phyloP scores from a whole-genome alignment of 2,888 invertebrate genomes.

The Pollenia amentaria region DNA sequence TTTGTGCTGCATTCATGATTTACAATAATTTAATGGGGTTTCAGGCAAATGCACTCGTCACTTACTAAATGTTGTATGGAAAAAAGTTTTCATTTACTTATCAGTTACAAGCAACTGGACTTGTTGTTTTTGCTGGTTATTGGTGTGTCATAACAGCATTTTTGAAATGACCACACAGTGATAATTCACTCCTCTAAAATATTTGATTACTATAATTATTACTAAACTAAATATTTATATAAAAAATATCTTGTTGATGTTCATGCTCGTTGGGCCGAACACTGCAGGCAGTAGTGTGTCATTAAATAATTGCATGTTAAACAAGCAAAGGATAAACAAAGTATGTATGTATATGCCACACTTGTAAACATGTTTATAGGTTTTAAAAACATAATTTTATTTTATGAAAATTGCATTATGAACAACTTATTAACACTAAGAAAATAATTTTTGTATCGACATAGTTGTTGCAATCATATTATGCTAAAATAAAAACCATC shows the following conservation, averaged over 20 bases:
- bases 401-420: too few relatives aligned
- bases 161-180: slow-evolving; percentile 58
- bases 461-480: too few relatives aligned
- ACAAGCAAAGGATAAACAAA: slow-evolving; percentile 23
- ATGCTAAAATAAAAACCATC: too few relatives aligned
- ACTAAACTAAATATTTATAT: slow-evolving; percentile 77
- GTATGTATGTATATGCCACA: neutral
- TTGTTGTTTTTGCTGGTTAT: slow-evolving; percentile 8
- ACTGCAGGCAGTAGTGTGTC: slow-evolving; percentile 61
- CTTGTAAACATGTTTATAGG: too few relatives aligned
- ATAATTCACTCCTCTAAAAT: slow-evolving; percentile 49
- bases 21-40: slow-evolving; percentile 56
- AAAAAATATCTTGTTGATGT: slow-evolving; percentile 77
- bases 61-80: slow-evolving; percentile 40
- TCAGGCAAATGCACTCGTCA: slow-evolving; percentile 66
- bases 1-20: slow-evolving; percentile 40
- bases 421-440: too few relatives aligned
- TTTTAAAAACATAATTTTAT: too few relatives aligned
- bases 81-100: slow-evolving; percentile 39
- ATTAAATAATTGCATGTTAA: slow-evolving; percentile 70
- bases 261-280: slow-evolving; percentile 75
- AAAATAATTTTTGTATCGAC: too few relatives aligned
- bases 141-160: slow-evolving; percentile 51
- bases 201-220: slow-evolving; percentile 77
- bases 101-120: neutral